Evolutionary conservation across 1,140 invertebrate species (phyloP).

Genomic region (Caerostris darwini): DNA sequence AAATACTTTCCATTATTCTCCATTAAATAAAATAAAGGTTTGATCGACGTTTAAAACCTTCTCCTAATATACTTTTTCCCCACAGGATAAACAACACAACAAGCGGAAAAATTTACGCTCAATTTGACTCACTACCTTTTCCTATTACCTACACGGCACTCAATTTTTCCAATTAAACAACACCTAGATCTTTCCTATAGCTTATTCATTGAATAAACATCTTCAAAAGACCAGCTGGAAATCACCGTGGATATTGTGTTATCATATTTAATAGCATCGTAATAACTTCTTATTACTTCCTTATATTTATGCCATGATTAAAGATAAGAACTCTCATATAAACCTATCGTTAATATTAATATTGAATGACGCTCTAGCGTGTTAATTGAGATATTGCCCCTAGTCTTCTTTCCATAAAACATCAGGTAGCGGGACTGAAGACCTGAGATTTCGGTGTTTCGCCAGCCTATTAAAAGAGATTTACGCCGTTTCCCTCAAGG

Average conservation of each 20-base stretch:
- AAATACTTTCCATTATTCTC: too few relatives aligned
- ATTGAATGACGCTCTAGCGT: constrained; percentile 58
- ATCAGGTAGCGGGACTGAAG: constrained; percentile 52
- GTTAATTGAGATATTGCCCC: constrained; percentile 52
- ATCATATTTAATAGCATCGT: constrained; percentile 48
- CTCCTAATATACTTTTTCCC: too few relatives aligned
- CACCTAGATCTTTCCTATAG: background rate
- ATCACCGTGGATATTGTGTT: background rate
- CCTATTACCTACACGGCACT: background rate
- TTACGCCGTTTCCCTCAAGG: constrained; percentile 38
- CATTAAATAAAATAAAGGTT: too few relatives aligned
- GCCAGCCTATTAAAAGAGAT: constrained; percentile 65
- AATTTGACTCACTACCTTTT: background rate
- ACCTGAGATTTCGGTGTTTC: constrained; percentile 41
- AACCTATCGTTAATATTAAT: constrained; percentile 67
- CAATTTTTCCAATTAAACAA: constrained; percentile 30
- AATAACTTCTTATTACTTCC: constrained; percentile 65
- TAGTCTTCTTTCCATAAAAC: constrained; percentile 50
- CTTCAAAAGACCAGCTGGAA: constrained; percentile 32
- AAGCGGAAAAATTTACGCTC: background rate
- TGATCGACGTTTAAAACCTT: too few relatives aligned
- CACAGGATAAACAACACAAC: background rate
- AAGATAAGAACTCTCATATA: constrained; percentile 56
- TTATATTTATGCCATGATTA: constrained; percentile 59
- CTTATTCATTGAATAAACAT: constrained; percentile 21